These are phyloP conservation scores for Agriopis aurantiaria DNA, from an alignment of 2,888 invertebrate genomes.

Conservation along the genomic window DNA sequence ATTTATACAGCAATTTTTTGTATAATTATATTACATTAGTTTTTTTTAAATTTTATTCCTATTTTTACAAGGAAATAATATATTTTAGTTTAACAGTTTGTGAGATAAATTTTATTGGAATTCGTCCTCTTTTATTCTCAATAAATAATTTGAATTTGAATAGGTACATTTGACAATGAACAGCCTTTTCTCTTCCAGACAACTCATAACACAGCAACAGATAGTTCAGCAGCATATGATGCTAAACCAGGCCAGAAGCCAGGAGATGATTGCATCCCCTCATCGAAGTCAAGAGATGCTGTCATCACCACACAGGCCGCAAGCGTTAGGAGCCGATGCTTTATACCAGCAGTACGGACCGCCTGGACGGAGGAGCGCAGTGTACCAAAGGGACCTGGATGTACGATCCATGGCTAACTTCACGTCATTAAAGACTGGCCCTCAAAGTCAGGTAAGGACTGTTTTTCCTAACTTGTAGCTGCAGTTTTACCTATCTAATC, in stretches of 20 bases:
- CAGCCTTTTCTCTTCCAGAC: conserved; percentile 55
- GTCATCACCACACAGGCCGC: conserved; percentile 72
- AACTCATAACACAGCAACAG: conserved; percentile 82
- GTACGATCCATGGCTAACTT: conserved; percentile 80
- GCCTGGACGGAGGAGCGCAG: conserved; percentile 75
- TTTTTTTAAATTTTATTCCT: too few relatives aligned
- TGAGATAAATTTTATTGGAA: too few relatives aligned
- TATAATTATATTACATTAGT: too few relatives aligned
- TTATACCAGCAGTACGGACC: conserved; percentile 82
- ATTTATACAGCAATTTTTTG: too few relatives aligned
- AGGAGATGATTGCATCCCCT: conserved; percentile 84
- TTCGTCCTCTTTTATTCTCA: too few relatives aligned
- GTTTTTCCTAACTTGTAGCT: neutral
- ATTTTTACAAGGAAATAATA: too few relatives aligned
- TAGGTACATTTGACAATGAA: neutral
- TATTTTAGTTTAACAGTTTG: too few relatives aligned
- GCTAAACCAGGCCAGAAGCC: conserved; percentile 83
- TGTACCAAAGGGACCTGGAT: conserved; percentile 79
- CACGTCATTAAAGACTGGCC: conserved; percentile 76
- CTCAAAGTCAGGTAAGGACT: conserved; percentile 71
- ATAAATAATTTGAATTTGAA: too few relatives aligned
- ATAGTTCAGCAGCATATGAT: conserved; percentile 82
- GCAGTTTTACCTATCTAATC: neutral
- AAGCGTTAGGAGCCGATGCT: conserved; percentile 79
- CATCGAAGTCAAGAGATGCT: conserved; percentile 87